These are phyloP conservation scores for Brachymystax lenok DNA, from an alignment of 2,797 vertebrate species.

Conservation along the genomic window DNA sequence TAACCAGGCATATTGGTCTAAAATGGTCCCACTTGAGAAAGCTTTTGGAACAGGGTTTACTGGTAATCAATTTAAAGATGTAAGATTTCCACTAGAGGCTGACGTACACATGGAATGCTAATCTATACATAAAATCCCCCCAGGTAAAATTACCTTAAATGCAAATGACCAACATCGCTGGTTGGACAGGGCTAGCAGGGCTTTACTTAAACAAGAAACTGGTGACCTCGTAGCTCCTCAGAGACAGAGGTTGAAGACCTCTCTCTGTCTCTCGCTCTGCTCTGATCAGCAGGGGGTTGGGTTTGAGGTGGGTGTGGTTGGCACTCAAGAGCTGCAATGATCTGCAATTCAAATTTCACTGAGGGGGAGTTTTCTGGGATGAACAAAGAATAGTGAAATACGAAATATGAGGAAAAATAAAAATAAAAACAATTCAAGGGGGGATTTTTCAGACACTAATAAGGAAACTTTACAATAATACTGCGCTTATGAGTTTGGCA, in stretches of 20 bases:
- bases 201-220: conserved; percentile 51
- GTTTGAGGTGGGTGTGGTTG: conserved; percentile 21
- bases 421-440: neutral
- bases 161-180: conserved; percentile 30
- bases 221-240: neutral
- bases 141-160: conserved; percentile 10
- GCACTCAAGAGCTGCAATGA: conserved; percentile 42
- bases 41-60: neutral
- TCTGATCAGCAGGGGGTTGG: conserved; percentile 44
- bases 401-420: conserved; percentile 9
- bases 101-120: too few species aligned
- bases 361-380: neutral
- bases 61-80: neutral
- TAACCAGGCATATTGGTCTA: too few species aligned
- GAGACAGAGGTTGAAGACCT: conserved; percentile 20
- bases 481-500: neutral
- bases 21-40: too few species aligned
- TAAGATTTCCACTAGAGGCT: too few species aligned
- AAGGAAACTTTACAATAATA: neutral
- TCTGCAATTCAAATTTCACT: conserved; percentile 66
- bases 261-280: conserved; percentile 13
- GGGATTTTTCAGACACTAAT: neutral
- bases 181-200: conserved; percentile 4
- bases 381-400: conserved; percentile 45
- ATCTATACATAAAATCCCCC: neutral